Evolutionary conservation across 2,113 vertebrate species (phyloP).

Genomic region (Hoplias malabaricus): DNA sequence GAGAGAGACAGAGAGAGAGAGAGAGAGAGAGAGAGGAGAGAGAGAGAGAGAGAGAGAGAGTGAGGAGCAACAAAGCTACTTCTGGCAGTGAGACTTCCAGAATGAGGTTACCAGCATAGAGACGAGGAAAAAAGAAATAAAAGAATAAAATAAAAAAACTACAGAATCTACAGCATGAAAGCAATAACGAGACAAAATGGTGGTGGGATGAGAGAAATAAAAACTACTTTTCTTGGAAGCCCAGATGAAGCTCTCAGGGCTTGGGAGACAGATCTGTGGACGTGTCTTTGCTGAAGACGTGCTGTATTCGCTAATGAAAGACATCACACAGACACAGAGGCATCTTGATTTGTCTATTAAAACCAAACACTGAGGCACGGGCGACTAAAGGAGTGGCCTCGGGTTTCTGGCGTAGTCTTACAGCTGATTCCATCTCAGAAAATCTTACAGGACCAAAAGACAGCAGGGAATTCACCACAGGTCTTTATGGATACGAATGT

Average conservation of each 20-base stretch:
- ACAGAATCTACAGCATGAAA: too few relatives aligned
- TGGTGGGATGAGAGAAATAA: constrained; percentile 25
- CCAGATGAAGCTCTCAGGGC: constrained; percentile 43
- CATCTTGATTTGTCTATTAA: constrained; percentile 34
- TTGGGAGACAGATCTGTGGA: constrained; percentile 24
- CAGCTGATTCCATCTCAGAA: constrained; percentile 39
- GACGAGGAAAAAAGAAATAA: too few relatives aligned
- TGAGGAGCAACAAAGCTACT: constrained; percentile 22
- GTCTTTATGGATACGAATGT: background rate
- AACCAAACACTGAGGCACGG: constrained; percentile 35
- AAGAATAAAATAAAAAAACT: too few relatives aligned
- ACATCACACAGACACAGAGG: constrained; percentile 26
- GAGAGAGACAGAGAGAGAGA: constrained; percentile 48
- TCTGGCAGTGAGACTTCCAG: constrained; percentile 12
- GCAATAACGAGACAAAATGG: constrained; percentile 33
- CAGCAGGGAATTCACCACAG: constrained; percentile 15
- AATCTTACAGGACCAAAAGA: constrained; percentile 46
- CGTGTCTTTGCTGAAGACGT: constrained; percentile 16
- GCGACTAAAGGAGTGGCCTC: constrained; percentile 45
- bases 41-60: constrained; percentile 45
- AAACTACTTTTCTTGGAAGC: constrained; percentile 38
- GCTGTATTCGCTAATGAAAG: constrained; percentile 42
- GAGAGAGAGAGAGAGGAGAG: constrained; percentile 46
- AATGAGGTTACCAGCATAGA: constrained; percentile 8
- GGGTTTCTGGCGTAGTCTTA: constrained; percentile 40